phyloP scores from a whole-genome alignment of 2,888 invertebrate genomes.

The Euplagia quadripunctaria region DNA sequence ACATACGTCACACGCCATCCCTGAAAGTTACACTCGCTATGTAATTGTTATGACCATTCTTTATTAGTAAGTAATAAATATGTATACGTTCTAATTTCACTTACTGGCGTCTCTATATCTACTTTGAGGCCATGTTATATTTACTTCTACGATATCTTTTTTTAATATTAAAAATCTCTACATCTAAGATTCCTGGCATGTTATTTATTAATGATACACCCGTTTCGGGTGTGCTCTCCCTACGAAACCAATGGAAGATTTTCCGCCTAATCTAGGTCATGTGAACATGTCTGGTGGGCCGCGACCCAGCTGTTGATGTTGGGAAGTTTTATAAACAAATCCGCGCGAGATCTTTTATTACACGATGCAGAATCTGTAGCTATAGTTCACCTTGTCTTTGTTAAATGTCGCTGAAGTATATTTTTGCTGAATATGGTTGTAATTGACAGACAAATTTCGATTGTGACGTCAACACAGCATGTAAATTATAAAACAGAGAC shows the following conservation, averaged over 20 bases:
- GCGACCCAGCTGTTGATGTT: too few species aligned
- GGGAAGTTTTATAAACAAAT: too few species aligned
- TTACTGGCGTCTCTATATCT: background rate
- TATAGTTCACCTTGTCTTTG: background rate
- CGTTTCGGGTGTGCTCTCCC: background rate
- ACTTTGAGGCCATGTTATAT: background rate
- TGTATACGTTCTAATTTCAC: background rate
- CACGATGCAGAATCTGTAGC: too few species aligned
- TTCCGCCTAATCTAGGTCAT: background rate
- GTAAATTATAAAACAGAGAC: too few species aligned
- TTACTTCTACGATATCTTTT: background rate
- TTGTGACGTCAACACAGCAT: background rate
- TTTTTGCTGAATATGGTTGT: background rate
- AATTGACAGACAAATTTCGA: background rate
- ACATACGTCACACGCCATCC: background rate
- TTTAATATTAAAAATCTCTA: background rate
- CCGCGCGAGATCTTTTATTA: too few species aligned
- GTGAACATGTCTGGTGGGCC: background rate
- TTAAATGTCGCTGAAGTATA: background rate
- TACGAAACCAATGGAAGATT: background rate
- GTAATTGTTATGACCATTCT: background rate
- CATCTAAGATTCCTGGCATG: background rate
- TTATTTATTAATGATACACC: background rate
- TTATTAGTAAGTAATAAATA: background rate
- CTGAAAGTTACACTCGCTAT: conserved; percentile 4